Percentiles rank a stretch among this genome's conserved stretches.
Conservation (phyloP, 2,888 invertebrate genomes). For the Spilarctia lutea region DNA sequence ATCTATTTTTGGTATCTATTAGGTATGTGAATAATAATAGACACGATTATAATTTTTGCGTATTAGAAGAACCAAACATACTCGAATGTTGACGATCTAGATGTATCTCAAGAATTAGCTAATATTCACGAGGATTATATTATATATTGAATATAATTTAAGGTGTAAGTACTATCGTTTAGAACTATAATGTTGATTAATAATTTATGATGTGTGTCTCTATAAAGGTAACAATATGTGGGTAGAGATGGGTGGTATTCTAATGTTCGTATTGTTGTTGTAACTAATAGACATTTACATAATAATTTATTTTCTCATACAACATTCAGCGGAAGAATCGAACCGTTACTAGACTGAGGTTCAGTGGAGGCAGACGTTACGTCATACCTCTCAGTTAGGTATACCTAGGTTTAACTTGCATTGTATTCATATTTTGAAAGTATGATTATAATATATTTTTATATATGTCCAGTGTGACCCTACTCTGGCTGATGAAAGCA, state of each 20-base stretch:
- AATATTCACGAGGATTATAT: no score
- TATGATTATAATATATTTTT: not conserved
- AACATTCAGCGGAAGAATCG: conserved; percentile 18
- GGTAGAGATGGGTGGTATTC: not conserved
- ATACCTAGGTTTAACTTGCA: not conserved
- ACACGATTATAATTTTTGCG: no score
- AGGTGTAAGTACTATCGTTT: no score
- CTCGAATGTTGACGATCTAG: no score
- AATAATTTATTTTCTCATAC: conserved; percentile 40
- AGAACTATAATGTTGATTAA: not conserved
- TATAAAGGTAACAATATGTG: not conserved
- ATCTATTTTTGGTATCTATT: no score
- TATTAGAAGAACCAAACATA: not conserved
- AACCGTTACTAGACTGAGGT: not conserved
- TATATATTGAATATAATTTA: no score
- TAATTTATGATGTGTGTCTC: not conserved
- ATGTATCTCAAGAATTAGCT: no score
- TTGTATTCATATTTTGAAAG: not conserved
- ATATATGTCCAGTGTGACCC: no score
- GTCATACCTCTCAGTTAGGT: not conserved
- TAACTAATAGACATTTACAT: conserved; percentile 30
- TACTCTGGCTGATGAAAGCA: no score
- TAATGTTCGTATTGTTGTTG: conserved; percentile 25
- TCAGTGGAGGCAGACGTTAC: not conserved
- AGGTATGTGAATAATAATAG: no score